These are phyloP conservation scores for Drymodes brunneopygia DNA, from an alignment of 2,113 vertebrate genomes.

Conservation along the genomic window DNA sequence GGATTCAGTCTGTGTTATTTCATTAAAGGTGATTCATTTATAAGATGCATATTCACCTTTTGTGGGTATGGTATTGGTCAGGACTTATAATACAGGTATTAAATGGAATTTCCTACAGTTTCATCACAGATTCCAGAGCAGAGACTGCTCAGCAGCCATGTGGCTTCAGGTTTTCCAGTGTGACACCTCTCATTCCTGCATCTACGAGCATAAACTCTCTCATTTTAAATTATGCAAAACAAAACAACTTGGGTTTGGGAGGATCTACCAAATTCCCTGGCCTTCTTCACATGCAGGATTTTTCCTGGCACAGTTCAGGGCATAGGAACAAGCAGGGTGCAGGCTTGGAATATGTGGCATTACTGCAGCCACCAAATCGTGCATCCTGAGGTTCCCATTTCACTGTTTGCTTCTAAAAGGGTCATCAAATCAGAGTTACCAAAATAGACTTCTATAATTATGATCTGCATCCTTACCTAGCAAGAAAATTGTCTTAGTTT, in stretches of 20 bases:
- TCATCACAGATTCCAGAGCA: background rate
- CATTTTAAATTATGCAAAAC: background rate
- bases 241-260: background rate
- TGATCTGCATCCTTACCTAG: background rate
- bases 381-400: background rate
- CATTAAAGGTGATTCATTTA: background rate
- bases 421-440: background rate
- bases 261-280: background rate
- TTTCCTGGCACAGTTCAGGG: background rate
- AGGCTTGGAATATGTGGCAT: background rate
- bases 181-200: background rate
- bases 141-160: background rate
- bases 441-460: background rate
- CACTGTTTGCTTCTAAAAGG: background rate
- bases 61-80: background rate
- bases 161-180: background rate
- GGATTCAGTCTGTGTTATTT: background rate
- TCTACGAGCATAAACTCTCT: background rate
- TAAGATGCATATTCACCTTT: background rate
- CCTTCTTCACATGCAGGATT: background rate
- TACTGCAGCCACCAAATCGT: background rate
- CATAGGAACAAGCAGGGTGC: background rate
- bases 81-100: background rate
- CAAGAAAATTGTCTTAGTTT: background rate
- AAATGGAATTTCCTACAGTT: background rate